Evolutionary conservation across 2,797 vertebrate genomes (phyloP), one percentile per base, ranked within the genome.

Genomic region (Gephyroberyx darwinii): DNA sequence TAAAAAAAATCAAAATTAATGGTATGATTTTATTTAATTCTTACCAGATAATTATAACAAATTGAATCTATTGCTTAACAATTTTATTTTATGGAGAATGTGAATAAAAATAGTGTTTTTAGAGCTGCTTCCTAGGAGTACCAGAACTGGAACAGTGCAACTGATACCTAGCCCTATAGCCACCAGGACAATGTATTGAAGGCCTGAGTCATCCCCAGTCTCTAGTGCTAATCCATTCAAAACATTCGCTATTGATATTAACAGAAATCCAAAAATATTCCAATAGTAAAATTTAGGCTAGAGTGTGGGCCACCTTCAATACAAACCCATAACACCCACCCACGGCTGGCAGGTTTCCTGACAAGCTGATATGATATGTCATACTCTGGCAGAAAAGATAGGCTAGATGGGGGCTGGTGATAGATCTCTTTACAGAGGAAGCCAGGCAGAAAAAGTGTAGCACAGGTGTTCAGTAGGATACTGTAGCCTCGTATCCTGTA

Each of bases 381-480:
- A 64, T 74, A 76, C 59, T 70, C 66, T 70, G 76, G 81, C 67
- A 50, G 69, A 75, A 70, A 73, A 74, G 55, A 77, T 50, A 58
- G 74, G 74, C 75, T 43, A 55, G 77, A 88, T 90, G 82, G 69
- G 88, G 89, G 86, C 86, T 31, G 89, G 71, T 90, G 93, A 92
- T 60, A 73, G 92, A 81, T 87, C 72, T 80, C 89, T 91, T 93
- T 92, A 86, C 65, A 90, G 37, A 58, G 71, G 82, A 90, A 88
- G 75, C 77, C 81, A 78, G 86, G 93, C 92, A 92, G 86, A 93
- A 92, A 88, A 88, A 62, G 77, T 73, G 84, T 78, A 71, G 82
- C 84, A 81, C 94, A 94, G 94, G 93, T 94, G 94, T 90, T 91
- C 88, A 74, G 64, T 85, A 75, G 63, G 90, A 85, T 85, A 90